Conservation (phyloP, 2,888 invertebrate species). For the Automeris io region DNA sequence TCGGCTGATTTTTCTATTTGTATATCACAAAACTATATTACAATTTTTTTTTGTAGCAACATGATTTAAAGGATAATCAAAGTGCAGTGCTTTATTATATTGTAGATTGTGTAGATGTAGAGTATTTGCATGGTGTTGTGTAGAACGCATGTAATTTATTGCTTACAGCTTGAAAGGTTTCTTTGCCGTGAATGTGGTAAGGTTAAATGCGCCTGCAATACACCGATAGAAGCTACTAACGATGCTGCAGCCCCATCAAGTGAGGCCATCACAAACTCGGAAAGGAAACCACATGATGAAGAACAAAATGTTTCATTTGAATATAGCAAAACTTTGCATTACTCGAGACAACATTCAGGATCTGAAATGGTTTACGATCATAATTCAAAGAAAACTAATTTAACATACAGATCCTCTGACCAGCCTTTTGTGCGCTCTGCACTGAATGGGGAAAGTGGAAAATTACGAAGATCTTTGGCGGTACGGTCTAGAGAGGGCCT, state of each 20-base stretch:
- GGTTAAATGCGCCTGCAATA: slow-evolving; percentile 80
- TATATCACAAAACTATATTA: too few species aligned
- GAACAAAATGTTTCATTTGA: slow-evolving; percentile 34
- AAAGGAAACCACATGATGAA: slow-evolving; percentile 21
- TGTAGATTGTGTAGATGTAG: slow-evolving; percentile 16
- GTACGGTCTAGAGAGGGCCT: slow-evolving; percentile 66
- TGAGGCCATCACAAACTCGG: slow-evolving; percentile 19
- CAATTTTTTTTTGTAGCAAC: too few species aligned
- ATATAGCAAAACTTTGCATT: slow-evolving; percentile 39
- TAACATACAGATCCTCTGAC: slow-evolving; percentile 43
- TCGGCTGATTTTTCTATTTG: too few species aligned
- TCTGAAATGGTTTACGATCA: slow-evolving; percentile 27
- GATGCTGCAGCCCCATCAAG: slow-evolving; percentile 21
- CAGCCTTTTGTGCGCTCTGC: slow-evolving; percentile 47
- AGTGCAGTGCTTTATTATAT: slow-evolving; percentile 1
- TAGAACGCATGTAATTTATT: slow-evolving; percentile 78
- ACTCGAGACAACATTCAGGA: slow-evolving; percentile 41
- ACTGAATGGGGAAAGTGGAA: slow-evolving; percentile 49
- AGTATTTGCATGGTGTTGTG: slow-evolving; percentile 58
- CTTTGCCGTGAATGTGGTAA: slow-evolving; percentile 83
- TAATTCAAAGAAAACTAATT: slow-evolving; percentile 20
- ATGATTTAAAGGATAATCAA: too few species aligned
- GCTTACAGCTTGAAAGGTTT: slow-evolving; percentile 85
- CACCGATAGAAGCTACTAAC: slow-evolving; percentile 25
- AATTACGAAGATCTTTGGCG: slow-evolving; percentile 61